Percentiles rank a stretch among this genome's conserved stretches.
phyloP scores from a whole-genome alignment of 2,888 invertebrate species.

The Drosophila austrosaltans region DNA sequence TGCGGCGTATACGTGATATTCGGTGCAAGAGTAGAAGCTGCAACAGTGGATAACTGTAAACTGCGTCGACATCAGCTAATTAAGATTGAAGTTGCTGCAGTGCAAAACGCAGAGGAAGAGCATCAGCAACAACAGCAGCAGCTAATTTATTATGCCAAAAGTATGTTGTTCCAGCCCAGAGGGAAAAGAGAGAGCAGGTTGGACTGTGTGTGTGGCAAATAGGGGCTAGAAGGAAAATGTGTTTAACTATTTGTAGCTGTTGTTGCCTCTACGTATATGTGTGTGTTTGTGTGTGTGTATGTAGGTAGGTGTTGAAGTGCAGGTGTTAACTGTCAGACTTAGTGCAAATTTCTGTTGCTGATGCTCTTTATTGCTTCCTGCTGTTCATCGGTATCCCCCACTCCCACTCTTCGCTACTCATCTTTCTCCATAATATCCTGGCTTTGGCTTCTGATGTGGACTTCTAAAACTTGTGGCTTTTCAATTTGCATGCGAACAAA shows the following conservation, averaged over 20 bases:
- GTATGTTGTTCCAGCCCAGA: constrained; percentile 44
- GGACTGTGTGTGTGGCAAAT: neutral
- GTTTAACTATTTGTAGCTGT: constrained; percentile 30
- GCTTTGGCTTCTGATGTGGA: constrained; percentile 15
- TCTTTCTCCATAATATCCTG: constrained; percentile 2
- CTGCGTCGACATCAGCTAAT: constrained; percentile 69
- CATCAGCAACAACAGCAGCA: constrained; percentile 30
- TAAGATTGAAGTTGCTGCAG: constrained; percentile 75
- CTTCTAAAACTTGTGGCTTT: constrained; percentile 19
- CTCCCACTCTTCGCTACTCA: constrained; percentile 5
- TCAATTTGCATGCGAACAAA: constrained; percentile 9
- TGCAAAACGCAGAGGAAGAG: constrained; percentile 28
- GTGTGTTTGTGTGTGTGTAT: constrained; percentile 34
- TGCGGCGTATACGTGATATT: constrained; percentile 47
- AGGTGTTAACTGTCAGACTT: constrained; percentile 45
- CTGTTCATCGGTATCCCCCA: constrained; percentile 9
- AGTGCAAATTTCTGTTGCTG: constrained; percentile 26
- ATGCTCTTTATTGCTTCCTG: constrained; percentile 24
- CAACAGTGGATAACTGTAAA: constrained; percentile 56
- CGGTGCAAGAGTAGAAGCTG: constrained; percentile 24
- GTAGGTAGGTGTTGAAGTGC: constrained; percentile 52
- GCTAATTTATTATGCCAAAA: constrained; percentile 70
- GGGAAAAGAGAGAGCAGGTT: constrained; percentile 15
- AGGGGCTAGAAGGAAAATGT: constrained; percentile 42
- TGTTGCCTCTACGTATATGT: constrained; percentile 18